These are phyloP conservation scores for Phaethornis superciliosus DNA, from an alignment of 2,113 vertebrate genomes.

Conservation along the genomic window DNA sequence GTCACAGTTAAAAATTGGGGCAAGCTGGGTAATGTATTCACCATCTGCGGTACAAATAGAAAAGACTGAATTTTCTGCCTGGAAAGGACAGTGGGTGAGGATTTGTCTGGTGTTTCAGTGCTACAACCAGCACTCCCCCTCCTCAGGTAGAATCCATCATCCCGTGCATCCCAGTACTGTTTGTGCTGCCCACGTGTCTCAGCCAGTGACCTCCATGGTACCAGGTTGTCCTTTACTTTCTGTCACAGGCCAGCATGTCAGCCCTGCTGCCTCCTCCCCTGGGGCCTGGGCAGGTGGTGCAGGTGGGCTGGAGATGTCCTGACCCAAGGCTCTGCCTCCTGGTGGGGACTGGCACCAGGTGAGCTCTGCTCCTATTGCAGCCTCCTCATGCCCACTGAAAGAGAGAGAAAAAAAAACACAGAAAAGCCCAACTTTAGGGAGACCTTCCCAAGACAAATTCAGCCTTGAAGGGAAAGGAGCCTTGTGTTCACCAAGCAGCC, in stretches of 20 bases:
- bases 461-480: background rate
- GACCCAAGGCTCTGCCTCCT: accelerated
- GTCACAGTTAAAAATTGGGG: background rate
- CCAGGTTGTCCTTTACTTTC: background rate
- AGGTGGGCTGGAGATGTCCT: background rate
- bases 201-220: background rate
- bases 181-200: background rate
- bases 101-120: background rate
- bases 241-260: accelerated
- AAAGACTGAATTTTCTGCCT: slow-evolving; percentile 20
- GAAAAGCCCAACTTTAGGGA: background rate
- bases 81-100: background rate
- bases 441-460: background rate
- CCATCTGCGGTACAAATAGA: slow-evolving; percentile 8
- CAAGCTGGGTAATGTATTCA: background rate
- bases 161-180: accelerated
- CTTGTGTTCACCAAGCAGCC: background rate
- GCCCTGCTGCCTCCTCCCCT: background rate
- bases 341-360: background rate
- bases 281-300: no score
- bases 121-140: background rate
- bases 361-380: accelerated
- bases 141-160: background rate
- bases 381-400: background rate
- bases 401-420: background rate